phyloP scores from a whole-genome alignment of 2,113 vertebrate species.

The Chinchilla lanigera region DNA sequence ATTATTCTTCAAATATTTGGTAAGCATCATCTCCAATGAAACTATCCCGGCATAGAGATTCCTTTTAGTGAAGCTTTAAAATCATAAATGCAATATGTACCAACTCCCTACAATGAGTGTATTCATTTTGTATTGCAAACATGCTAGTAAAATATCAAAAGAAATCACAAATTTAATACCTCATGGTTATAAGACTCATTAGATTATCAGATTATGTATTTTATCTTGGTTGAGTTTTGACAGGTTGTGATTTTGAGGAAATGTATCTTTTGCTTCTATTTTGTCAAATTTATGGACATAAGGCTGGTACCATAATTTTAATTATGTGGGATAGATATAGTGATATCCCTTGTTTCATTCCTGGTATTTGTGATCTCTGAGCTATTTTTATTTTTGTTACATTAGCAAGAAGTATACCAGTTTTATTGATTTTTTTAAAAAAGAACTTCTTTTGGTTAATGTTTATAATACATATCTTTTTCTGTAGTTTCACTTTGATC shows the following conservation, averaged over 20 bases:
- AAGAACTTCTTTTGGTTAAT: neutral
- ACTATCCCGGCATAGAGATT: neutral
- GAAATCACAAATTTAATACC: neutral
- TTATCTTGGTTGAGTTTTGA: neutral
- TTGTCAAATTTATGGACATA: neutral
- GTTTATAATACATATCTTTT: neutral
- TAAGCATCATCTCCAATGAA: neutral
- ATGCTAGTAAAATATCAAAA: neutral
- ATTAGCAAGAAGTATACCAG: neutral
- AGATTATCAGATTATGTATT: neutral
- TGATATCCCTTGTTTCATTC: neutral
- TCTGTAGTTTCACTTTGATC: neutral
- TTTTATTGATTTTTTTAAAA: neutral
- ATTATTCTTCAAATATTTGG: neutral
- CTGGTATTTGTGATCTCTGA: neutral
- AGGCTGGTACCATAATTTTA: neutral
- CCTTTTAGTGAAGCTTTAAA: neutral
- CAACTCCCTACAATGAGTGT: neutral
- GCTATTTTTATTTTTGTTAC: constrained; percentile 8
- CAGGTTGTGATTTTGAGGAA: neutral
- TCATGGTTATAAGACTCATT: neutral
- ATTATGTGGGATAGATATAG: neutral
- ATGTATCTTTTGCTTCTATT: neutral
- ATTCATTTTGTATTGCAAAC: neutral
- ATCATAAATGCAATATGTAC: neutral